Evolutionary conservation across 2,797 vertebrate genomes (phyloP), one percentile per base, ranked within the genome.

Genomic region (Myoxocephalus aenaeus): DNA sequence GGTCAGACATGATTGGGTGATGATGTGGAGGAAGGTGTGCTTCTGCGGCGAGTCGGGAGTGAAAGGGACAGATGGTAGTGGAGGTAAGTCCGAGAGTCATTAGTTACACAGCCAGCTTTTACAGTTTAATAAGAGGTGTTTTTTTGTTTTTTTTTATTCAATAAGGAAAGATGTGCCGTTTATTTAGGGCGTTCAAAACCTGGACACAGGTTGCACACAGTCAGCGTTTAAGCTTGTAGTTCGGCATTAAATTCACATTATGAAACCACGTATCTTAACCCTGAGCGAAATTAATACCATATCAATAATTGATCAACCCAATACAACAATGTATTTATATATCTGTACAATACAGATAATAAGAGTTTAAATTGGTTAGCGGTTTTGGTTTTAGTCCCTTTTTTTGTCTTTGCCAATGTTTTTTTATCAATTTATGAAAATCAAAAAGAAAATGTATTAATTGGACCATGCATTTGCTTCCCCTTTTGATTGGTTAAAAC

Each of bases 1-100:
- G 81, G 97, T 97, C 93, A 99, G 96, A 95, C 98, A 99, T 66
- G 96, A 96, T 87, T 97, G 97, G 56, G 97, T 99, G 95, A 95
- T 96, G 92, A 97, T 88, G 86, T 99, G 98, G 76, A 97, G 94
- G 89, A 99, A 96, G 54, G 96, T 96, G 84, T 88, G 95, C 87
- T 94, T 98, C 98, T 99, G 96, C 86, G 77, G 83, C 70, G 75
- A 89, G 94, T 83, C 94, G 10, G 76, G 76, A 76, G 84, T 81
- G 81, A 82, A 75, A 81, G 86, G 88, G 83, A 88, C 81, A 92
- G 75, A 89, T 76, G 79, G 78, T 54, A 42, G 75, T 84, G 74
- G 75, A 73, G 85, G 70, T 83, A 83, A 85, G 58, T 70, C 73
- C 63, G 53, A 86, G 67, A 65, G 66, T 81, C 73, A 75, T 66